phyloP scores from a whole-genome alignment of 2,113 vertebrate genomes.

The Climacteris rufus region DNA sequence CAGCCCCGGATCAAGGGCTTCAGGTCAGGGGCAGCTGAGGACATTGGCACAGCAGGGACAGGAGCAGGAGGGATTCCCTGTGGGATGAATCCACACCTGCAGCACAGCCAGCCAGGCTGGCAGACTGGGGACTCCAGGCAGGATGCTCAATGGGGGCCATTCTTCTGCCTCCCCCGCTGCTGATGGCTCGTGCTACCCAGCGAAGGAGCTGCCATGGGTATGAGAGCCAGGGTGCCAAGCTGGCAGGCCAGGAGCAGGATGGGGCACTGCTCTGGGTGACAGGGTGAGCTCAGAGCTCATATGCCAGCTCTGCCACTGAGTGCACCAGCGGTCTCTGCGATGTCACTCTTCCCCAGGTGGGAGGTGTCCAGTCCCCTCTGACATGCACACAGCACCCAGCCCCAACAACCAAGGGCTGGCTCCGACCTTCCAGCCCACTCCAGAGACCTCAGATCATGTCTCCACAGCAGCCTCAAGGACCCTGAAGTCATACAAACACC shows the following conservation, averaged over 20 bases:
- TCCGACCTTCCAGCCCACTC: neutral
- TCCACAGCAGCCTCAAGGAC: neutral
- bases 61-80: neutral
- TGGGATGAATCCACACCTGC: neutral
- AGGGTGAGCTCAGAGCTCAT: neutral
- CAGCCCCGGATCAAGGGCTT: neutral
- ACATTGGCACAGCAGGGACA: accelerated
- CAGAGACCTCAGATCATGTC: neutral
- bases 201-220: accelerated
- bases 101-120: accelerated
- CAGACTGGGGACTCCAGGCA: neutral
- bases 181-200: neutral
- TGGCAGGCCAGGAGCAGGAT: neutral
- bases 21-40: neutral
- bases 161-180: neutral
- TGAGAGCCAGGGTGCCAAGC: neutral
- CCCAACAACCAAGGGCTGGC: neutral
- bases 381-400: neutral
- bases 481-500: neutral
- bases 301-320: neutral
- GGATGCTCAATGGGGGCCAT: neutral
- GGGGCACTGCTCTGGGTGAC: neutral
- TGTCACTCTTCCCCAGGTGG: neutral
- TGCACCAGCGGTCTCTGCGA: accelerated
- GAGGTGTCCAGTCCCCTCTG: neutral